These are phyloP conservation scores for Euura lappo DNA, from an alignment of 1,140 invertebrate species.

Conservation along the genomic window DNA sequence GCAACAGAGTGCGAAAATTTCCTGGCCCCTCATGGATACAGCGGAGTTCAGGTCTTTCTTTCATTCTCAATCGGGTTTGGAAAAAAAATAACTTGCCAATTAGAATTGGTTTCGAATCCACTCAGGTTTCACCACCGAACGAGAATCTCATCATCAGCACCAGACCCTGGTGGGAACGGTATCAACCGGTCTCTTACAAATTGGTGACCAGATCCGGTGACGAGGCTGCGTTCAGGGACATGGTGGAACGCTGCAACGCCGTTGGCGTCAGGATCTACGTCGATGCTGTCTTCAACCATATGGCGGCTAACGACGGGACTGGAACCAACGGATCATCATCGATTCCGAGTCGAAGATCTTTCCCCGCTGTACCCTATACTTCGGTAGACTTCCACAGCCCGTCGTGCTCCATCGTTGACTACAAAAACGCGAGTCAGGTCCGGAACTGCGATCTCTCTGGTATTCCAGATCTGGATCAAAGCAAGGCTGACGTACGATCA, in stretches of 20 bases:
- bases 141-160: slow-evolving; percentile 63
- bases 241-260: slow-evolving; percentile 73
- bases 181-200: slow-evolving; percentile 84
- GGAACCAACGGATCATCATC: slow-evolving; percentile 66
- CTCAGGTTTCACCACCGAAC: slow-evolving; percentile 63
- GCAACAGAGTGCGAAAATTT: background rate
- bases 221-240: slow-evolving; percentile 70
- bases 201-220: slow-evolving; percentile 76
- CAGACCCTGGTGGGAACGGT: slow-evolving; percentile 79
- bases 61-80: background rate
- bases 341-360: slow-evolving; percentile 58
- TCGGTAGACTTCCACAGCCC: slow-evolving; percentile 64
- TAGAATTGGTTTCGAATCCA: background rate
- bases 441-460: slow-evolving; percentile 74
- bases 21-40: background rate
- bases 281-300: slow-evolving; percentile 86
- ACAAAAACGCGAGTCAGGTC: slow-evolving; percentile 58
- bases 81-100: background rate
- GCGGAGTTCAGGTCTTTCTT: background rate
- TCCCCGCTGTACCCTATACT: slow-evolving; percentile 64
- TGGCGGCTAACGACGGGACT: slow-evolving; percentile 65
- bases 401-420: slow-evolving; percentile 60
- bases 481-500: slow-evolving; percentile 66
- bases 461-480: slow-evolving; percentile 73
- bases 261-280: slow-evolving; percentile 81